Percentiles rank a stretch among this genome's conserved stretches.
Conservation (phyloP, 1,140 invertebrate species). For the Hetaerina americana region DNA sequence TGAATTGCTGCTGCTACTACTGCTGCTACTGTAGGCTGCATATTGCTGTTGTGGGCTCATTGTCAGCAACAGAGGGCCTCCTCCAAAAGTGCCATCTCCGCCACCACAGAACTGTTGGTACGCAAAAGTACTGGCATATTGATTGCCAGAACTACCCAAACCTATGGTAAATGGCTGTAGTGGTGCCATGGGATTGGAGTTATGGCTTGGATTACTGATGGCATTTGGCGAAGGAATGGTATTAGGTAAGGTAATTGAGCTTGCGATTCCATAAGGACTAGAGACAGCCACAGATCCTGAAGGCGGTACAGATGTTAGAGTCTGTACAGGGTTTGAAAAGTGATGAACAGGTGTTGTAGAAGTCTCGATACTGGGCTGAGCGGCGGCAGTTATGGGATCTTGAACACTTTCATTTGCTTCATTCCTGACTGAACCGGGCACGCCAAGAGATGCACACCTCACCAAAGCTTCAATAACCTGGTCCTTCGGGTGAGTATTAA, state of each 20-base stretch:
- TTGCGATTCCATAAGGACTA: background rate
- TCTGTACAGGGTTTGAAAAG: conserved; percentile 10
- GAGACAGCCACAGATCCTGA: conserved; percentile 10
- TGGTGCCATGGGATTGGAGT: background rate
- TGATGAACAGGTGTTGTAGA: conserved; percentile 6
- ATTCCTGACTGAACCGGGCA: background rate
- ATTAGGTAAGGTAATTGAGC: background rate
- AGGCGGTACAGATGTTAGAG: conserved; percentile 12
- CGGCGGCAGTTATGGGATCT: background rate
- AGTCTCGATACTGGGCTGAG: background rate
- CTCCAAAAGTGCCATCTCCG: background rate
- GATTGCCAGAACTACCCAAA: background rate
- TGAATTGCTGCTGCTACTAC: background rate
- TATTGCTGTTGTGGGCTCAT: background rate
- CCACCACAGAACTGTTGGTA: background rate
- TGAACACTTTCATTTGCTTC: background rate
- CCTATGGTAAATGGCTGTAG: background rate
- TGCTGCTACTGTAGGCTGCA: background rate
- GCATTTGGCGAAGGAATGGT: background rate
- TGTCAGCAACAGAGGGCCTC: background rate
- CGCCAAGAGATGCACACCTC: conserved; percentile 23
- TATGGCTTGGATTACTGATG: background rate
- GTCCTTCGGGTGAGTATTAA: conserved; percentile 73
- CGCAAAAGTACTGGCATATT: background rate
- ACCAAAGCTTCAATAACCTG: conserved; percentile 72